Conservation (phyloP, 2,797 vertebrate species). For the Myotis findleyi region DNA sequence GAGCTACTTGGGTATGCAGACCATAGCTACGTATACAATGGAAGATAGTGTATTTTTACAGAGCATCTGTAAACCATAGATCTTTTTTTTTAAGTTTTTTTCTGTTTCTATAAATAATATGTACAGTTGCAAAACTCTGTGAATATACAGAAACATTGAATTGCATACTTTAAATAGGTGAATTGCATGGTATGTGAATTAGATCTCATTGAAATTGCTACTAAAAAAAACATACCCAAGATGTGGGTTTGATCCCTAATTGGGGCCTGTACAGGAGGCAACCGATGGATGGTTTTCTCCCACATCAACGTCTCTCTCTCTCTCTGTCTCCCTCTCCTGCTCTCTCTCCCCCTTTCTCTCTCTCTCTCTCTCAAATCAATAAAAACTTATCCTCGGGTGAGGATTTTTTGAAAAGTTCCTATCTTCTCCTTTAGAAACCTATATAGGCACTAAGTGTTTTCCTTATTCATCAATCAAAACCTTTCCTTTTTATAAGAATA, state of each 20-base stretch:
- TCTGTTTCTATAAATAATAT: slow-evolving; percentile 6
- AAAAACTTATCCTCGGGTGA: not conserved
- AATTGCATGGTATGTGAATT: not conserved
- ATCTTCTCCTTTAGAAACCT: not conserved
- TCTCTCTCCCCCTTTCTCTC: not conserved
- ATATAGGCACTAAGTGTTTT: not conserved
- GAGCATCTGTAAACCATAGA: not conserved
- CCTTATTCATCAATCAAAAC: not conserved
- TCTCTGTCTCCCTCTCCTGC: not conserved
- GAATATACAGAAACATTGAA: slow-evolving; percentile 4
- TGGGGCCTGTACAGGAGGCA: not conserved
- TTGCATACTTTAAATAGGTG: not conserved
- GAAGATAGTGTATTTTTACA: slow-evolving; percentile 19
- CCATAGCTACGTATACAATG: not conserved
- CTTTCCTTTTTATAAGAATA: not conserved
- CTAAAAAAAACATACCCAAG: not conserved
- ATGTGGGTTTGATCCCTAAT: not conserved
- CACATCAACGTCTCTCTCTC: not conserved
- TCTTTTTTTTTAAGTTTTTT: not conserved
- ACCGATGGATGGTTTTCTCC: not conserved
- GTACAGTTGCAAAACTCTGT: not conserved
- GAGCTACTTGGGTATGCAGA: not conserved
- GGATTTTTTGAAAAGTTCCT: not conserved
- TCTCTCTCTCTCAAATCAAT: not conserved
- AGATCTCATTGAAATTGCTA: not conserved